phyloP scores from a whole-genome alignment of 2,888 invertebrate species.

The Polyommatus iphigenia region DNA sequence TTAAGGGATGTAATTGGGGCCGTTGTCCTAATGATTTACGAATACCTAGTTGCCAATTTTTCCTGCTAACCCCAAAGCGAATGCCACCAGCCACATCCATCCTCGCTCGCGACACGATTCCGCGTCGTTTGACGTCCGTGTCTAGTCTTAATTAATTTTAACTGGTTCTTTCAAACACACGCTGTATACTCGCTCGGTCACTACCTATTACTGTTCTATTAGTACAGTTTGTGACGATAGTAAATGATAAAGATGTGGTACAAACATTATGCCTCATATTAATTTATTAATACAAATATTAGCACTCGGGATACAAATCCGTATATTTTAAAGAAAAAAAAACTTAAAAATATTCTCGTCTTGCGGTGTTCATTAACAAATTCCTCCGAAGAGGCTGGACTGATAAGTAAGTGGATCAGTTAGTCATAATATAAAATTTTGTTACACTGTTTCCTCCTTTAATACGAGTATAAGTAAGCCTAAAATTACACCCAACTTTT shows the following conservation, averaged over 20 bases:
- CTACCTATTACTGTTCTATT: background rate
- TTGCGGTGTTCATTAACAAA: too few relatives aligned
- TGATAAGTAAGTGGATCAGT: too few relatives aligned
- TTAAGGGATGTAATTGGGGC: too few relatives aligned
- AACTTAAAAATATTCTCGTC: too few relatives aligned
- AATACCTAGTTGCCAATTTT: background rate
- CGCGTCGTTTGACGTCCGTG: constrained; percentile 49
- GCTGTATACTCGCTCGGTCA: background rate
- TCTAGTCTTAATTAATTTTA: constrained; percentile 57
- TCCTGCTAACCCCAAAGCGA: background rate
- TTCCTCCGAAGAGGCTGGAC: too few relatives aligned
- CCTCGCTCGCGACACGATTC: background rate
- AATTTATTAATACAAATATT: too few relatives aligned
- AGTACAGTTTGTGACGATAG: background rate
- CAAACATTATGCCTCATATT: too few relatives aligned
- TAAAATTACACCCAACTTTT: background rate
- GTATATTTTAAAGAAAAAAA: too few relatives aligned
- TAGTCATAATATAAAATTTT: too few relatives aligned
- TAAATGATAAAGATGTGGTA: background rate
- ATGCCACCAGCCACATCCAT: constrained; percentile 35
- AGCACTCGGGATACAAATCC: too few relatives aligned
- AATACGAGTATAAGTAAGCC: background rate
- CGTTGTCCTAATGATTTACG: background rate
- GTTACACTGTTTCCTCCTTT: too few relatives aligned
- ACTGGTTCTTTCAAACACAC: constrained; percentile 45